Conservation (phyloP, 2,888 invertebrate genomes). For the Papilio elwesi region DNA sequence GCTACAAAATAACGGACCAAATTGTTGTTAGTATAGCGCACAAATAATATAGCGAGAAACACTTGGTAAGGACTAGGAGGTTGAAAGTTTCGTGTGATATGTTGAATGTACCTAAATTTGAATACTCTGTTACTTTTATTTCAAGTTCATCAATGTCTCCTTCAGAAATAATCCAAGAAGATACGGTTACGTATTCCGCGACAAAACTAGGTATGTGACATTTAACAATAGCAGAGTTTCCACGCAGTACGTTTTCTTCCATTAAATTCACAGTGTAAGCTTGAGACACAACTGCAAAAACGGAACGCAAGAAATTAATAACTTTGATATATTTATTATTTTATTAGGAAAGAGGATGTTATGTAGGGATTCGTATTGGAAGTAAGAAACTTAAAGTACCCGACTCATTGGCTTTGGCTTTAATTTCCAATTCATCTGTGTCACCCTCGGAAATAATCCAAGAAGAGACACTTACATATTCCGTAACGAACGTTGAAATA, state of each 20-base stretch:
- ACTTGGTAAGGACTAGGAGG: slow-evolving; percentile 43
- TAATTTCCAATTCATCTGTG: slow-evolving; percentile 76
- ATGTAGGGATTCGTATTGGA: slow-evolving; percentile 22
- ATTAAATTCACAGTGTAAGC: slow-evolving; percentile 94
- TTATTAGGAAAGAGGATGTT: slow-evolving; percentile 43
- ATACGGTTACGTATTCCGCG: slow-evolving; percentile 94
- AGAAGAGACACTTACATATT: slow-evolving; percentile 93
- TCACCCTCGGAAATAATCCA: slow-evolving; percentile 92
- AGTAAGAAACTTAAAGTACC: slow-evolving; percentile 58
- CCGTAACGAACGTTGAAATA: slow-evolving; percentile 96
- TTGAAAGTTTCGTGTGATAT: slow-evolving; percentile 14
- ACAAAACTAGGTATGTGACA: slow-evolving; percentile 97
- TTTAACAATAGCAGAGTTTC: slow-evolving; percentile 95
- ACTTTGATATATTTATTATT: slow-evolving; percentile 7
- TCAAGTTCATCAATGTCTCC: slow-evolving; percentile 84
- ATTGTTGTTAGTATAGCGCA: slow-evolving; percentile 7
- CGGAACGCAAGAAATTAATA: background rate
- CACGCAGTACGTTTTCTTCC: slow-evolving; percentile 95
- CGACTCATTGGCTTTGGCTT: slow-evolving; percentile 70
- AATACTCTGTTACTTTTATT: slow-evolving; percentile 68
- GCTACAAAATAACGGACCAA: slow-evolving; percentile 82
- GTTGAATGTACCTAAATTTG: slow-evolving; percentile 65
- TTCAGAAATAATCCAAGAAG: slow-evolving; percentile 93
- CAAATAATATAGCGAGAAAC: background rate
- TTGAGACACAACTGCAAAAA: slow-evolving; percentile 93